Base-by-base conservation (phyloP, 2,113 vertebrate genomes). In the Oxyura jamaicensis region DNA sequence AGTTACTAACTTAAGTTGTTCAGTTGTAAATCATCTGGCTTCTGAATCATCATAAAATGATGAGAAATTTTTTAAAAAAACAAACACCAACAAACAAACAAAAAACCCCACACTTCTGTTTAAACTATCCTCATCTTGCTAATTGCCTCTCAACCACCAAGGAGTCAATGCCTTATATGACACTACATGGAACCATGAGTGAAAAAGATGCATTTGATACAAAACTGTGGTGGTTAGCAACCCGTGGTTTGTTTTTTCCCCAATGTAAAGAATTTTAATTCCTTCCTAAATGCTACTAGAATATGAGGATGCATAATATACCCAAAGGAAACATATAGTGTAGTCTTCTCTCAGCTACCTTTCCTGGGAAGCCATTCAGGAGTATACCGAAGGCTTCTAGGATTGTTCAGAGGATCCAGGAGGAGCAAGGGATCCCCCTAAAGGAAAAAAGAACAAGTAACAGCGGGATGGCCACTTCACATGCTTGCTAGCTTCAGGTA, bases 341-440 rank as follows among this genome's bases (percentile, higher is more conserved):
- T 48, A 95, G 85, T 90, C 95, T 96, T 95, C 87, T 95, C 96
- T 97, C 96, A 95, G 96, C 96, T 97, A 97, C 96, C 96, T 96
- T 91, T 96, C 96, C 96, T 92, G 93, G 95, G 93, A 97, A 97
- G 96, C 96, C 96, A 96, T 96, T 97, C 96, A 97, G 96, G 95
- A 96, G 95, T 97, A 92, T 97, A 97, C 95, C 96, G 65, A 97
- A 97, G 96, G 96, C 96, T 96, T 97, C 95, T 95, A 97, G 95
- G 88, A 97, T 92, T 97, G 95, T 60, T 93, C 96, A 95, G 94
- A 97, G 96, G 92, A 96, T 96, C 95, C 95, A 97, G 96, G 83
- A 97, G 86, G 95, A 96, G 96, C 92, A 97, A 97, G 95, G 93
- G 93, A 97, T 95, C 95, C 96, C 96, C 96, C 96, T 96, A 96